A percentile compares a stretch with the other conserved stretches of the same genome.
Evolutionary conservation across 64 coral and sea anemone genomes (phyloP).

Genomic region (Exaiptasia diaphana): DNA sequence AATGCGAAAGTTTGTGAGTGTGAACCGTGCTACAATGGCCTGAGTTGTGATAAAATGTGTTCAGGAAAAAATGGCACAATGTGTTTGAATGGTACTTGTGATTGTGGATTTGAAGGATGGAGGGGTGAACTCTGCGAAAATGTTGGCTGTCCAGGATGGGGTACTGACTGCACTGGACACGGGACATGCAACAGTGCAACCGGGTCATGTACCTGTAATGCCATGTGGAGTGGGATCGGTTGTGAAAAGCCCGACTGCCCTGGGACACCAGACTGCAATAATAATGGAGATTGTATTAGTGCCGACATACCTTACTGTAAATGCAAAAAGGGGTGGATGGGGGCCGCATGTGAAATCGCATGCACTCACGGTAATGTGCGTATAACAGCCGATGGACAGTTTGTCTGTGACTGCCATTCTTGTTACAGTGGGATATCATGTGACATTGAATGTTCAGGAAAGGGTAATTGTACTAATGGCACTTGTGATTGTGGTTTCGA

Average conservation of each 20-base stretch:
- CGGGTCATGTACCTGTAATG: constrained; percentile 55
- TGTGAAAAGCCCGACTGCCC: constrained; percentile 77
- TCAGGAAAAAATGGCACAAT: constrained; percentile 57
- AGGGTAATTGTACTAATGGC: constrained; percentile 57
- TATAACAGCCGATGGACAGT: constrained; percentile 13
- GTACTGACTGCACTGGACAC: constrained; percentile 80
- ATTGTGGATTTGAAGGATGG: constrained; percentile 97
- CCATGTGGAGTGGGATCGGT: constrained; percentile 73
- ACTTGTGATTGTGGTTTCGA: constrained; percentile 94
- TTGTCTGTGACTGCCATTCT: constrained; percentile 53
- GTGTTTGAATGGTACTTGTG: constrained; percentile 55
- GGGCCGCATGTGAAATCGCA: constrained; percentile 77
- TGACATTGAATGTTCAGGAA: constrained; percentile 73
- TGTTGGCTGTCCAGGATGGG: constrained; percentile 82
- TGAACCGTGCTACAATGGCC: constrained; percentile 67
- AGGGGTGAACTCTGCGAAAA: constrained; percentile 80
- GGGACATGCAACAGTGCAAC: constrained; percentile 90
- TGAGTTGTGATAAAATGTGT: constrained; percentile 70
- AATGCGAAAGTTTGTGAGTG: constrained; percentile 77
- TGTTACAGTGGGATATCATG: constrained; percentile 81
- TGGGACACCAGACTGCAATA: constrained; percentile 66
- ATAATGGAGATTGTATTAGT: constrained; percentile 54
- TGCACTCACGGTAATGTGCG: constrained; percentile 67
- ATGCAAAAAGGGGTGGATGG: constrained; percentile 83
- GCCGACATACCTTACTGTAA: constrained; percentile 27